Percentiles rank a stretch among this genome's conserved stretches.
These are phyloP conservation scores for Labeo rohita DNA, from an alignment of 2,113 vertebrate species.

Conservation along the genomic window DNA sequence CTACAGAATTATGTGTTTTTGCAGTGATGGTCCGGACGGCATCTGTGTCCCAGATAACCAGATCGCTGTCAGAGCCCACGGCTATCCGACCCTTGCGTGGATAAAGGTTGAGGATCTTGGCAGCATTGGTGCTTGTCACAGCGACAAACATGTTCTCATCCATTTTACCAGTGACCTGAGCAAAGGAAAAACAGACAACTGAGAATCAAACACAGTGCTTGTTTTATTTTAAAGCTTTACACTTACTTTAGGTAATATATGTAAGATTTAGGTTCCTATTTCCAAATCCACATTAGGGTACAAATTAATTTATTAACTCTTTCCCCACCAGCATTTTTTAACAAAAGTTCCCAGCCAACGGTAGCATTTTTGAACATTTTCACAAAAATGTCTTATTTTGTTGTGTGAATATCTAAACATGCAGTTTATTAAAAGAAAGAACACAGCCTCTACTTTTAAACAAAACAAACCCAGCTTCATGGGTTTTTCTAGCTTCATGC, in stretches of 20 bases:
- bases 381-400: too few relatives aligned
- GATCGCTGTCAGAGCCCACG: constrained; percentile 91
- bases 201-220: not conserved
- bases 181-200: not conserved
- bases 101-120: constrained; percentile 97
- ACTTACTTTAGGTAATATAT: not conserved
- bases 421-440: too few relatives aligned
- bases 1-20: constrained; percentile 94
- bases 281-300: not conserved
- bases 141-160: constrained; percentile 99
- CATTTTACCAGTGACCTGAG: constrained; percentile 95
- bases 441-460: too few relatives aligned
- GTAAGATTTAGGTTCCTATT: not conserved
- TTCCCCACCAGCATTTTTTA: too few relatives aligned
- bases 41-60: constrained; percentile 98
- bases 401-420: too few relatives aligned
- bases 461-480: too few relatives aligned
- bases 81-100: constrained; percentile 95
- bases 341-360: too few relatives aligned
- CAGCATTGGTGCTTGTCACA: constrained; percentile 96
- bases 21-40: constrained; percentile 90
- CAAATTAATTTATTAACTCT: not conserved
- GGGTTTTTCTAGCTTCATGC: too few relatives aligned
- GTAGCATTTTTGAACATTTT: too few relatives aligned
- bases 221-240: not conserved